These are phyloP conservation scores for Phoeniculus purpureus DNA, from an alignment of 2,797 vertebrate species.

Conservation along the genomic window DNA sequence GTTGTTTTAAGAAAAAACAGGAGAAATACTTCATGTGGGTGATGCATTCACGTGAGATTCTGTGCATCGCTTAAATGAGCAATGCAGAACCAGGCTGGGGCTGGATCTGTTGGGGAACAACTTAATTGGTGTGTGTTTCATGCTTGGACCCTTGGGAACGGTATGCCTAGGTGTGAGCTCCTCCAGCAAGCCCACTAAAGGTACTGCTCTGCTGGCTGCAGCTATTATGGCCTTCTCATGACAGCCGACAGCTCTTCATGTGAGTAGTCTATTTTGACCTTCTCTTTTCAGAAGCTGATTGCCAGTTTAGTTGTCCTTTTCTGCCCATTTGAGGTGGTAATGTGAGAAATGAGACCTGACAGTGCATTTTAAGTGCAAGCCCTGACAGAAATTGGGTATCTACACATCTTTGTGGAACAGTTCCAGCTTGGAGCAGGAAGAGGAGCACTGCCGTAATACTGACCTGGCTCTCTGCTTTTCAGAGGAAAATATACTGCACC, in stretches of 20 bases:
- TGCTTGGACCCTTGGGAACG: neutral
- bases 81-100: neutral
- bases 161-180: neutral
- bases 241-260: neutral
- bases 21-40: neutral
- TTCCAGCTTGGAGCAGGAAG: slow-evolving; percentile 47
- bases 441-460: neutral
- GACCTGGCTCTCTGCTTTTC: slow-evolving; percentile 5
- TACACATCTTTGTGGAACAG: slow-evolving; percentile 40
- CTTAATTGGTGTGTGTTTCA: fast-evolving
- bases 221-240: neutral
- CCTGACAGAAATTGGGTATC: slow-evolving; percentile 63
- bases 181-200: neutral
- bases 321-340: slow-evolving; percentile 66
- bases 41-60: fast-evolving
- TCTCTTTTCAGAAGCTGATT: slow-evolving; percentile 67
- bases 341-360: slow-evolving; percentile 77
- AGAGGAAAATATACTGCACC: slow-evolving; percentile 1
- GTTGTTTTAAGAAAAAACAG: neutral
- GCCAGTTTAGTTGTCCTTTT: slow-evolving; percentile 67
- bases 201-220: neutral
- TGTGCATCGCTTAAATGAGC: neutral
- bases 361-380: slow-evolving; percentile 69
- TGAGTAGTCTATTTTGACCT: slow-evolving; percentile 52
- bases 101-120: neutral